Base-by-base conservation (phyloP, 1,140 invertebrate species). In the Caenorhabditis remanei region DNA sequence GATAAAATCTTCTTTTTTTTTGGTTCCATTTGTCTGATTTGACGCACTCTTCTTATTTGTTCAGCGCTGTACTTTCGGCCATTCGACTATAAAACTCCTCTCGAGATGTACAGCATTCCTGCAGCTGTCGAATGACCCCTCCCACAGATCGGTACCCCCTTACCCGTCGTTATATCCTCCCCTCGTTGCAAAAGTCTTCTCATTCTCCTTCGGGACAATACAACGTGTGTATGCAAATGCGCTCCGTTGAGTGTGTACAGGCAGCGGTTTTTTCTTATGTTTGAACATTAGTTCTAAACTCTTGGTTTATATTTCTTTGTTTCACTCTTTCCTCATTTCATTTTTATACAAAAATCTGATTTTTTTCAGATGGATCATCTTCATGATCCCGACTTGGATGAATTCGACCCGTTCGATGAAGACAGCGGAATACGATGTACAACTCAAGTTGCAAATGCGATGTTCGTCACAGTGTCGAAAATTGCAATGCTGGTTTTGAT, bases 281-380 rank as follows among this genome's bases (percentile, higher is more conserved):
- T 32, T 40, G 9, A 16, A 13, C 11, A 65, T 24, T 21, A 9
- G 40, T 32, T 71, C 46, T 71, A 13, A 71, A 63, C 13, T 63
- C 11, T 63, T 14, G 14, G 55, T 58, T 7, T 41, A 32, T 65
- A 32, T 40, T 65, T 41, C 32, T 65, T 71, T 32, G 11, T 14
- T 65, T 65, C 63, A 3, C 40, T 71, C 19, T 71, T 71, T 14
- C 41, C 19, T 41, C 11, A 40, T 40, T 8, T 40, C 8, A 65
- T 53, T 6, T 53, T 53, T 53, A 3, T 13, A 53, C 16, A 1
- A 1, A 8, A 53, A 14, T 53, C 16, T 3, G 50, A 6, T 53
- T 71, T 43, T n/a, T 46, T 71, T 46, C 40, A 71, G 65, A 71
- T 71, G 65, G 65, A 71, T 48, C 40, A n/a, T 6, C 6, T 46